These are phyloP conservation scores for Fregetta grallaria DNA, from an alignment of 2,113 vertebrate genomes.

Conservation along the genomic window DNA sequence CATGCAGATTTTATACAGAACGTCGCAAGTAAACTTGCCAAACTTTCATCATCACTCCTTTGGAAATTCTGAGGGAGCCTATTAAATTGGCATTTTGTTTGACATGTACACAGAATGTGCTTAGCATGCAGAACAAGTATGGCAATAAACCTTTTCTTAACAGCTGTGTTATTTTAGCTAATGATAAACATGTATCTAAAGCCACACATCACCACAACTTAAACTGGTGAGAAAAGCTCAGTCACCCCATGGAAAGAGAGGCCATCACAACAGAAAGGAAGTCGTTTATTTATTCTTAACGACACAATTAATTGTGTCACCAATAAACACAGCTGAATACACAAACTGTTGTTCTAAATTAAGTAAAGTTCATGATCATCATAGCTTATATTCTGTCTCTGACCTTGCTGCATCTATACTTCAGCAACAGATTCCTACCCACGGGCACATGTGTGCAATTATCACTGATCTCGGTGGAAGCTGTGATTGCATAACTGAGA, in stretches of 20 bases:
- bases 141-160: constrained; percentile 41
- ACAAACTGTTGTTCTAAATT: not conserved
- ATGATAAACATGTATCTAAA: constrained; percentile 47
- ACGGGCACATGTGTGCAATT: not conserved
- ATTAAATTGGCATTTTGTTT: constrained; percentile 61
- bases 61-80: constrained; percentile 45
- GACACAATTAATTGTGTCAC: not conserved
- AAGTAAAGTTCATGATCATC: not conserved
- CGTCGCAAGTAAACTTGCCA: constrained; percentile 41
- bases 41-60: constrained; percentile 64
- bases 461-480: not conserved
- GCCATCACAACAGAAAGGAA: not conserved
- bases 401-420: not conserved
- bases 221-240: constrained; percentile 10
- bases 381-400: not conserved
- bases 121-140: constrained; percentile 24
- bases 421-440: not conserved
- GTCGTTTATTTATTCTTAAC: not conserved
- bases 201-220: not conserved
- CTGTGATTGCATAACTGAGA: not conserved
- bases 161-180: constrained; percentile 52
- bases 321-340: not conserved
- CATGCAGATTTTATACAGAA: constrained; percentile 44
- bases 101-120: constrained; percentile 55
- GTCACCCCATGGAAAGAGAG: not conserved